A percentile compares a stretch with the other conserved stretches of the same genome.
Conservation (phyloP, 2,113 vertebrate genomes). For the Mormoops blainvillei region DNA sequence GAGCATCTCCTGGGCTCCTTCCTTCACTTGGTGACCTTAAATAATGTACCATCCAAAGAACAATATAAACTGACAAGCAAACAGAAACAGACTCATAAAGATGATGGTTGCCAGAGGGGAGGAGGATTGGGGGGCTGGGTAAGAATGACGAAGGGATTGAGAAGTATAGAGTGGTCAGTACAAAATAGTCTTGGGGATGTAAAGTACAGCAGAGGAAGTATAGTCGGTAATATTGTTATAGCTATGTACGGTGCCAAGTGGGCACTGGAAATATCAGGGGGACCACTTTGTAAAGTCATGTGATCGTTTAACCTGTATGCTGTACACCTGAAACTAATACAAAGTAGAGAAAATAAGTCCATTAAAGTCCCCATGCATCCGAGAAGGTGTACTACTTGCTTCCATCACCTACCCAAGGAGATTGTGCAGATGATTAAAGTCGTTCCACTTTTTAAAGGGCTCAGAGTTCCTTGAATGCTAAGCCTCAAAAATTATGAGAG, state of each 20-base stretch:
- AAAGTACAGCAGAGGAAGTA: not conserved
- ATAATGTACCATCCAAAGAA: not conserved
- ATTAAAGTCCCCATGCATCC: not conserved
- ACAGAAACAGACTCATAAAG: not conserved
- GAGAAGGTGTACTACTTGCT: not conserved
- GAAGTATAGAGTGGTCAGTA: not conserved
- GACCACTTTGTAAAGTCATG: not conserved
- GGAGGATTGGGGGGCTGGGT: not conserved
- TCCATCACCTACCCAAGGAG: not conserved
- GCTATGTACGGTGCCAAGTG: not conserved
- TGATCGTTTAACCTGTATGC: not conserved
- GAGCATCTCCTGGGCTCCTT: not conserved
- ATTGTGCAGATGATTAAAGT: not conserved
- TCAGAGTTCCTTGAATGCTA: not conserved
- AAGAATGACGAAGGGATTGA: not conserved
- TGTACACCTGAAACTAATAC: not conserved
- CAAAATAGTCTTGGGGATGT: not conserved
- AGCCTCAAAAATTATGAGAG: not conserved
- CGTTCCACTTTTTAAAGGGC: not conserved
- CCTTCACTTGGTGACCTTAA: not conserved
- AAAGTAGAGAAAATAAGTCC: not conserved
- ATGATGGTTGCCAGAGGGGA: not conserved
- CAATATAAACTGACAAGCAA: not conserved
- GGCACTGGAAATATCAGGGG: not conserved
- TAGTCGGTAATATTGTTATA: not conserved